A percentile compares a stretch with the other conserved stretches of the same genome.
Conservation (phyloP, 2,888 invertebrate genomes). For the Cosmorhoe ocellata region DNA sequence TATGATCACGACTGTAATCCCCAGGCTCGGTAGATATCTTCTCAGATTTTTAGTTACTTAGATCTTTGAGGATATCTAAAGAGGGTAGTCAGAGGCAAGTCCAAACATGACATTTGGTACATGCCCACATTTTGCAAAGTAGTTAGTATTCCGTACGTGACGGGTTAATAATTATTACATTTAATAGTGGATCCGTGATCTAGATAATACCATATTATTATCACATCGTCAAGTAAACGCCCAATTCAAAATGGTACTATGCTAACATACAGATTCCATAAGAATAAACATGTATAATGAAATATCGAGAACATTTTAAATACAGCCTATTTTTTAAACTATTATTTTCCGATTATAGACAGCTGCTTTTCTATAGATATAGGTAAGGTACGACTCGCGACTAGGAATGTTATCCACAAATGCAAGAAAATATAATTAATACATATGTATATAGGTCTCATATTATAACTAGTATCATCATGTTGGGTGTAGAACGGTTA, state of each 20-base stretch:
- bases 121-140: no score
- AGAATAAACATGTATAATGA: constrained; percentile 11
- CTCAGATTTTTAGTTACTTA: no score
- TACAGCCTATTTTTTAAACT: background rate
- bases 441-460: background rate
- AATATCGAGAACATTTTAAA: constrained; percentile 10
- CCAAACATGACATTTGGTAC: no score
- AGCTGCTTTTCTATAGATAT: background rate
- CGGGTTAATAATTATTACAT: no score
- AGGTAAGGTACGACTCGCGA: constrained; percentile 24
- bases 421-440: constrained; percentile 33
- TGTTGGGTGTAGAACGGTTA: constrained; percentile 2
- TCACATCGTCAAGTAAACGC: background rate
- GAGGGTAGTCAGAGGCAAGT: no score
- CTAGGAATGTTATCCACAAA: constrained; percentile 63
- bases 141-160: no score
- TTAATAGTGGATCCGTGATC: background rate
- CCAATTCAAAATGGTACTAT: background rate
- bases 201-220: background rate
- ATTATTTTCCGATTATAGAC: background rate
- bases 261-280: constrained; percentile 1
- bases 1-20: no score
- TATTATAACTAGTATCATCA: background rate
- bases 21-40: no score
- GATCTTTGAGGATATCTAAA: no score